Conservation (phyloP, 2,888 invertebrate genomes). For the Bimastos eiseni region DNA sequence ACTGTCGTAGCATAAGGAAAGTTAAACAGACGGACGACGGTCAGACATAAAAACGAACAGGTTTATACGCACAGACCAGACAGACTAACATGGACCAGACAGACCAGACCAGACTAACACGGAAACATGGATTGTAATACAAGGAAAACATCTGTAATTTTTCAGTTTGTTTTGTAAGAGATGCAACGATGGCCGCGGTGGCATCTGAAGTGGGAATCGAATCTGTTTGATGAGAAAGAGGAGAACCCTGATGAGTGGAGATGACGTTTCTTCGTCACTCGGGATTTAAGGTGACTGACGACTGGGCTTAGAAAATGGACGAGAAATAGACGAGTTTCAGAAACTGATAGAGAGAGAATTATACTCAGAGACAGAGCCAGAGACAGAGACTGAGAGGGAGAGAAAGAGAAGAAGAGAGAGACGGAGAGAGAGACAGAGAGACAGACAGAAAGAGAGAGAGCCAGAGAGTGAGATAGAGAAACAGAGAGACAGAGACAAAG, state of each 20-base stretch:
- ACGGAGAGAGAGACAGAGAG: neutral
- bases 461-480: neutral
- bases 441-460: conserved; percentile 9
- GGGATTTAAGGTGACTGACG: no score
- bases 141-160: neutral
- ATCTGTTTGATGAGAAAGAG: no score
- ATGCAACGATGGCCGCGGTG: no score
- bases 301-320: no score
- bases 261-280: no score
- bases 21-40: neutral
- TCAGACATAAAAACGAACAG: neutral
- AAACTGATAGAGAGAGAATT: no score
- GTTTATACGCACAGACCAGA: neutral
- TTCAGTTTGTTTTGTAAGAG: no score
- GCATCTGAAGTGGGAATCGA: no score
- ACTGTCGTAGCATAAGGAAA: neutral
- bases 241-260: no score
- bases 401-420: neutral
- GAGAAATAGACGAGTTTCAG: no score
- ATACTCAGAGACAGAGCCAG: neutral
- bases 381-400: neutral
- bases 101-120: neutral
- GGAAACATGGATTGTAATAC: neutral
- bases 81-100: no score
- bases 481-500: neutral